Conservation (phyloP, 2,888 invertebrate species). For the Loripinus fragilis region DNA sequence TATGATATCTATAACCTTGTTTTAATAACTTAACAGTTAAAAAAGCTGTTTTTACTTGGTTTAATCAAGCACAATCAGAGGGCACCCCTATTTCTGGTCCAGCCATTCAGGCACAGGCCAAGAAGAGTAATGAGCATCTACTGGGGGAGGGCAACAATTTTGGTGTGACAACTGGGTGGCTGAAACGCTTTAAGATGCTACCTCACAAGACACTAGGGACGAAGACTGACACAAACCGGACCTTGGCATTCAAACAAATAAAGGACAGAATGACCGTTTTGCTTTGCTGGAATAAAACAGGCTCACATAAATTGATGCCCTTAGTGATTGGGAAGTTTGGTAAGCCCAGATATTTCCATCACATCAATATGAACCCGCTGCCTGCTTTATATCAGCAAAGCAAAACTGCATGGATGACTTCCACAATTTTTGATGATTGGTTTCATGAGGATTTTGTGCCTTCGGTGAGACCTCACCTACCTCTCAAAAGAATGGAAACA, state of each 20-base stretch:
- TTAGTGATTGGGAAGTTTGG: conserved; percentile 40
- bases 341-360: conserved; percentile 27
- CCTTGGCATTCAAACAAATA: conserved; percentile 29
- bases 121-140: conserved; percentile 3
- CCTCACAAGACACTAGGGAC: conserved; percentile 52
- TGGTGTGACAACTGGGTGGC: background rate
- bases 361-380: too few species aligned
- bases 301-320: conserved; percentile 44
- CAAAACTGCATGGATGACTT: conserved; percentile 40
- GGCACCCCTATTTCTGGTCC: conserved; percentile 23
- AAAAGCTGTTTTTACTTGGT: conserved; percentile 14
- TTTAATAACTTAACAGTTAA: too few species aligned
- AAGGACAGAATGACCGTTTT: conserved; percentile 36
- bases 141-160: background rate
- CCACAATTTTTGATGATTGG: background rate
- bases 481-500: background rate
- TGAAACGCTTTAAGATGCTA: conserved; percentile 56
- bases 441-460: background rate
- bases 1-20: too few species aligned
- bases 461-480: background rate
- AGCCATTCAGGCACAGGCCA: conserved; percentile 16
- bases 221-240: conserved; percentile 10
- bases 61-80: conserved; percentile 15
- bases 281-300: conserved; percentile 38
- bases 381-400: conserved; percentile 19